These are phyloP conservation scores for Lycocerus yunnanus DNA, from an alignment of 2,888 invertebrate genomes.

Conservation along the genomic window DNA sequence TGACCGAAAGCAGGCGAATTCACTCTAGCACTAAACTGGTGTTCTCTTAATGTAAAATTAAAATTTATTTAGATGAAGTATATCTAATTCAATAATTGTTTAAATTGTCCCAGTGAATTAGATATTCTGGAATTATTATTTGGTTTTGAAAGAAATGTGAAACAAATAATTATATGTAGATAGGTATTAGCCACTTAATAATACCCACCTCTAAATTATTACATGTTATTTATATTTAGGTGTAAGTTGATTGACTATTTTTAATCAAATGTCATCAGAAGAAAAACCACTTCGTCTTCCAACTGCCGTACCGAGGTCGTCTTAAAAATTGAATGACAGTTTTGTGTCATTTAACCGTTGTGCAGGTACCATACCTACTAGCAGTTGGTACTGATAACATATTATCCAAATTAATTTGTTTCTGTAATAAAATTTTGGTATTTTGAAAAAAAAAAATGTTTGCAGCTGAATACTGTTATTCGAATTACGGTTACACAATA, in stretches of 20 bases:
- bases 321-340: not conserved
- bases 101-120: no score
- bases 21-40: no score
- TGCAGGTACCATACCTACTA: not conserved
- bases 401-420: not conserved
- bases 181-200: no score
- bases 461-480: not conserved
- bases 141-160: no score
- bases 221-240: not conserved
- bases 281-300: not conserved
- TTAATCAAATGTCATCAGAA: not conserved
- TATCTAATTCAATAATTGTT: no score
- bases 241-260: not conserved
- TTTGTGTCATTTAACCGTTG: not conserved
- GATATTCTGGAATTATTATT: no score
- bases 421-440: not conserved
- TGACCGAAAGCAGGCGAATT: no score
- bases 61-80: no score
- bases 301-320: not conserved
- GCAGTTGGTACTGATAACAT: not conserved
- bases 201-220: no score
- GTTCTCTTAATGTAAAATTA: no score
- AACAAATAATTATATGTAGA: no score
- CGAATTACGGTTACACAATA: conserved; percentile 1
- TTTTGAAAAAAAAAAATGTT: not conserved